Percentiles rank a stretch among this genome's conserved stretches.
Conservation (phyloP, 2,113 vertebrate species). For the Oncorhynchus masou region DNA sequence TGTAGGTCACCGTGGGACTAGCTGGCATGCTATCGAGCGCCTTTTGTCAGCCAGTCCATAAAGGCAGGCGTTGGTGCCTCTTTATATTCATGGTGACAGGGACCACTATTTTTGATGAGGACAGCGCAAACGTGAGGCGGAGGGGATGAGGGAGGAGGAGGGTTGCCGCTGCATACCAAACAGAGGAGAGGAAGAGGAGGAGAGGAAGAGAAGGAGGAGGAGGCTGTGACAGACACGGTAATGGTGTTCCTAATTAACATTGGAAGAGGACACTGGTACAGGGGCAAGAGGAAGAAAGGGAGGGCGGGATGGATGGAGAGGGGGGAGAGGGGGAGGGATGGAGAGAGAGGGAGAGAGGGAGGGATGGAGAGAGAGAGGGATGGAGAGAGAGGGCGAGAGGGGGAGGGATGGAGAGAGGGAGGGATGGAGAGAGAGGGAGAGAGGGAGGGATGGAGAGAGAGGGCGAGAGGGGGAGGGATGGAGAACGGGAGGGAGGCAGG, state of each 20-base stretch:
- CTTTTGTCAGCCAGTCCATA: slow-evolving; percentile 52
- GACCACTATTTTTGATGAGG: slow-evolving; percentile 57
- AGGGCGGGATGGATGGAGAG: slow-evolving; percentile 6
- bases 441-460: neutral
- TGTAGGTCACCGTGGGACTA: slow-evolving; percentile 37
- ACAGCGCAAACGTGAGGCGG: slow-evolving; percentile 49
- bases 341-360: neutral
- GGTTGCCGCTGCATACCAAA: slow-evolving; percentile 49
- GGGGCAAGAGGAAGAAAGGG: slow-evolving; percentile 25
- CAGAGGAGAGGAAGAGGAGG: slow-evolving; percentile 4
- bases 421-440: neutral
- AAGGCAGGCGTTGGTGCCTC: slow-evolving; percentile 30
- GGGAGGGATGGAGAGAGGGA: neutral
- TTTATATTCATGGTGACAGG: slow-evolving; percentile 55
- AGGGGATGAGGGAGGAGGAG: slow-evolving; percentile 8
- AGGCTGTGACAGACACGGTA: slow-evolving; percentile 50
- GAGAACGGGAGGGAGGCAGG: neutral
- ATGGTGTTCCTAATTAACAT: slow-evolving; percentile 62
- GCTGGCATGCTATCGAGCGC: slow-evolving; percentile 40
- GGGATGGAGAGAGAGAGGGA: neutral
- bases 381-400: neutral
- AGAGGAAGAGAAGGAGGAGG: slow-evolving; percentile 23
- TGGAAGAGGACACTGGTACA: slow-evolving; percentile 51
- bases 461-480: neutral
- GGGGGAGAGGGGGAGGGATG: neutral